Evolutionary conservation across 2,888 invertebrate genomes (phyloP), one percentile per base, ranked within the genome.

Genomic region (Chrysomela aeneicollis): DNA sequence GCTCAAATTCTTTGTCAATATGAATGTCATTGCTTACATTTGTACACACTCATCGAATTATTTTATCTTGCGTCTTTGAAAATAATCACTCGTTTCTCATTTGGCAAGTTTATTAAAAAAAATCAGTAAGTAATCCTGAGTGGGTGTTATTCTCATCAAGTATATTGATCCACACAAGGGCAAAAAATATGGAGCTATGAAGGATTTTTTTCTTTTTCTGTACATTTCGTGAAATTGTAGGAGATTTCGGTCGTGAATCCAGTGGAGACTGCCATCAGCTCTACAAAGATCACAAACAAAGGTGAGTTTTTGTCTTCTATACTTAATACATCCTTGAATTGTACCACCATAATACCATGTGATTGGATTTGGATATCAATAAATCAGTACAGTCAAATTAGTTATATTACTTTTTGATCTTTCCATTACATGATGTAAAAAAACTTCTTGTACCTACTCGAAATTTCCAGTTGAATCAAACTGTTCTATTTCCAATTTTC

Each of bases 1-100:
- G 69, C 67, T 67, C 71, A 72, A 74, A 73, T 73, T 72, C 73
- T 73, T 74, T 75, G 75, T 75, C 73, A 73, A 64, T 68, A 70
- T 67, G 64, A 66, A 70, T 71, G 71, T 73, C 71, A 71, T 61
- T 66, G 58, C 68, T 70, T 2, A 15, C n/a, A 42, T 42, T 42
- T 10, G 42, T 42, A 42, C 42, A 42, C 42, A 15, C 8, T 35
- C 35, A 35, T 35, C 42, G 12, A 12, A 15, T 42, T 65, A 58
- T 46, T 58, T 61, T 64, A 61, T 64, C 58, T 58, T n/a, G 42
- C 19, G 42, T 35, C 12, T 47, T 19, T 51, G 55, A 30, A 54
- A 52, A 63, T 6, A 42, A 15, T 42, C n/a, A 37, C 47, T 61
- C 35, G 32, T 26, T 32, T 35, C 47, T 49, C 17, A 49, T 50